A percentile compares a stretch with the other conserved stretches of the same genome.
Conservation (phyloP, 2,113 vertebrate genomes). For the Petroica traversi region DNA sequence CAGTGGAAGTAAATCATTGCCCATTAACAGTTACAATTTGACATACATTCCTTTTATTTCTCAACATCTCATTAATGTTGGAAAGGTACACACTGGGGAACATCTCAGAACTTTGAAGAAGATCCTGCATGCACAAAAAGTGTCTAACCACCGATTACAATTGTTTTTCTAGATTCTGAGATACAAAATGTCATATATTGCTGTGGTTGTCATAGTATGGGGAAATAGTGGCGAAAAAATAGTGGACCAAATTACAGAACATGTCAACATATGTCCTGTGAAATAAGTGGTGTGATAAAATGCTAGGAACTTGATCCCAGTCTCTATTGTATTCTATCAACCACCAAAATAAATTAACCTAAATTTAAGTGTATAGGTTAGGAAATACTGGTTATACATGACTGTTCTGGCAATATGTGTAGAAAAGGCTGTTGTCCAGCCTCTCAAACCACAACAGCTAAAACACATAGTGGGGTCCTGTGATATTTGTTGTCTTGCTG, state of each 20-base stretch:
- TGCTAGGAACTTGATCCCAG: background rate
- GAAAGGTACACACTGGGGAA: background rate
- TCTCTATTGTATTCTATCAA: background rate
- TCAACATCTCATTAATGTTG: background rate
- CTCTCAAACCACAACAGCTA: background rate
- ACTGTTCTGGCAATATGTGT: background rate
- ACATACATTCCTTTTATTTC: background rate
- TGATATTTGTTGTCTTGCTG: background rate
- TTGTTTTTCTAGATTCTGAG: background rate
- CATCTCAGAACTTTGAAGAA: background rate
- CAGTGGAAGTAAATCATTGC: background rate
- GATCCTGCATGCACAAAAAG: background rate
- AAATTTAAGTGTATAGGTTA: background rate
- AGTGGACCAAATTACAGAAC: background rate
- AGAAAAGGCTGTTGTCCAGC: background rate
- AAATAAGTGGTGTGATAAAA: background rate
- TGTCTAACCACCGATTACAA: background rate
- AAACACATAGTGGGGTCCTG: background rate
- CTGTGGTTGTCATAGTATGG: background rate
- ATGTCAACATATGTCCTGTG: background rate
- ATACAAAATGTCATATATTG: background rate
- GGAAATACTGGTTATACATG: background rate
- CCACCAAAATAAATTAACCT: background rate
- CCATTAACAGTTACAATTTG: background rate
- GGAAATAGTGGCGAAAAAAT: background rate